A percentile compares a stretch with the other conserved stretches of the same genome.
These are phyloP conservation scores for Psittacula cyanocephala DNA, from an alignment of 2,113 vertebrate genomes.

Conservation along the genomic window DNA sequence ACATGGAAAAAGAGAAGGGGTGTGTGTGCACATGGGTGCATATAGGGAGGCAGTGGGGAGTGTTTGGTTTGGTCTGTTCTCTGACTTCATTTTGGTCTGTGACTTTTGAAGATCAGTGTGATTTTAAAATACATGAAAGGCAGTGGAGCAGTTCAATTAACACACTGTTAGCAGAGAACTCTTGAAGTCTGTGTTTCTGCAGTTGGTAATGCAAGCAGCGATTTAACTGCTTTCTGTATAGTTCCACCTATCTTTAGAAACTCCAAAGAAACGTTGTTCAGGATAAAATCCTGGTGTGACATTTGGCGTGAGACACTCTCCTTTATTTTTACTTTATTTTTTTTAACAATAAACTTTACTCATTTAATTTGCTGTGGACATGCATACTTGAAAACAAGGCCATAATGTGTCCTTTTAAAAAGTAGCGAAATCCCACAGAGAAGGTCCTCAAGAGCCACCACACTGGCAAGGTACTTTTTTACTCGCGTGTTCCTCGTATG, in stretches of 20 bases:
- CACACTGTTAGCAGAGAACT: neutral
- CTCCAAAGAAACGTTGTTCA: neutral
- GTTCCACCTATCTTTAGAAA: neutral
- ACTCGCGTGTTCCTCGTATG: neutral
- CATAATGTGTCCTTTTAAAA: neutral
- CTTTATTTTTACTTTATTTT: neutral
- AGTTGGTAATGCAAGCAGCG: neutral
- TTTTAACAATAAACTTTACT: neutral
- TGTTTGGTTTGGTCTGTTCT: neutral
- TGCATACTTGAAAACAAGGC: neutral
- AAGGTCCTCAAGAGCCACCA: neutral
- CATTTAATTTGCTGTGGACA: neutral
- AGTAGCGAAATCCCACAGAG: neutral
- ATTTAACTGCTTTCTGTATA: neutral
- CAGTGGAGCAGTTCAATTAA: neutral
- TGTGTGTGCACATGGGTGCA: too few species aligned
- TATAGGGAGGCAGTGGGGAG: neutral
- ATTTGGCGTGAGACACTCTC: neutral
- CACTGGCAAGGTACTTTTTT: neutral
- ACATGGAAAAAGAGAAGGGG: neutral
- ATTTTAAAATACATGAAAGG: neutral
- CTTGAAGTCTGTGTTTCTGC: neutral
- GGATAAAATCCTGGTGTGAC: neutral
- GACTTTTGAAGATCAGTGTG: neutral
- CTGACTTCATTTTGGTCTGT: neutral